These are phyloP conservation scores for Dorcus hopei DNA, from an alignment of 2,888 invertebrate genomes.

Conservation along the genomic window DNA sequence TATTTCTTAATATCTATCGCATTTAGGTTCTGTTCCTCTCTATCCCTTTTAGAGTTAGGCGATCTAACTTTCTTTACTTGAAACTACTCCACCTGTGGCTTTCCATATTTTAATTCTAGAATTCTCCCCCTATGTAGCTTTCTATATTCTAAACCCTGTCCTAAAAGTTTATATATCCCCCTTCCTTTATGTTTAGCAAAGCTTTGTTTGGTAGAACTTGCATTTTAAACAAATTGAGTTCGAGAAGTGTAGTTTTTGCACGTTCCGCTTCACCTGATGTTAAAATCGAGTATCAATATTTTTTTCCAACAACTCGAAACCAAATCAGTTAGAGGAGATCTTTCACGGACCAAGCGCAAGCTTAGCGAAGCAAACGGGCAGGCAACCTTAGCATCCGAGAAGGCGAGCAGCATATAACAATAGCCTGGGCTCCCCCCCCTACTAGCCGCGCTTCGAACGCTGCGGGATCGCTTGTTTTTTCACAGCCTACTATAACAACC, in stretches of 20 bases:
- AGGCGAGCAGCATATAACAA: constrained; percentile 29
- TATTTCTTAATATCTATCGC: too few relatives aligned
- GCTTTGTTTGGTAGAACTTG: too few relatives aligned
- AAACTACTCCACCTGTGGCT: too few relatives aligned
- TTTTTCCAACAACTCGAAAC: not conserved
- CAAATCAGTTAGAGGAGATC: constrained; percentile 13
- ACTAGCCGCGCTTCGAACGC: constrained; percentile 27
- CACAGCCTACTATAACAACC: constrained; percentile 48
- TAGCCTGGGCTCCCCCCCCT: constrained; percentile 31
- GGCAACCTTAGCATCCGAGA: not conserved
- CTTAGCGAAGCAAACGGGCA: not conserved
- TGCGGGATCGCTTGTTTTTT: constrained; percentile 42
- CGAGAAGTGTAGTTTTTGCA: not conserved
- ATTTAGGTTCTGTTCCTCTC: too few relatives aligned
- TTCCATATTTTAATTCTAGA: too few relatives aligned
- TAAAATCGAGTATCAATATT: not conserved
- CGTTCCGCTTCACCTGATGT: not conserved
- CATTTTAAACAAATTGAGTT: too few relatives aligned
- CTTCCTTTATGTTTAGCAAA: too few relatives aligned
- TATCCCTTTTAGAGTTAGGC: too few relatives aligned
- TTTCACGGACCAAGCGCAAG: constrained; percentile 19
- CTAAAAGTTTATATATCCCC: too few relatives aligned
- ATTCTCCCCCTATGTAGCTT: too few relatives aligned
- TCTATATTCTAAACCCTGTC: too few relatives aligned
- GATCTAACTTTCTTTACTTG: too few relatives aligned